Conservation (phyloP, 2,888 invertebrate species). For the Anthoptus insignis region DNA sequence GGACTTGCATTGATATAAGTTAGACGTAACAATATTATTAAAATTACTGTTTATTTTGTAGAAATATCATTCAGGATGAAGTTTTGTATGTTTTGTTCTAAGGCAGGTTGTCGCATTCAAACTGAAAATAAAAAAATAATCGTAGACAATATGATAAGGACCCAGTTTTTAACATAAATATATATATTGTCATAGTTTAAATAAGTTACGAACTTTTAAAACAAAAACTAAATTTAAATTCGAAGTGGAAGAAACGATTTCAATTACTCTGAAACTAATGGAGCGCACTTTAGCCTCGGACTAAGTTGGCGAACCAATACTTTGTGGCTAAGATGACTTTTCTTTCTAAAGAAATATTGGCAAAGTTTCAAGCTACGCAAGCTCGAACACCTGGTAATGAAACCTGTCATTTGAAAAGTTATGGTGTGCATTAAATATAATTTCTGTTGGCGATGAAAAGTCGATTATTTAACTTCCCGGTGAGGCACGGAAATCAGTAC, state of each 20-base stretch:
- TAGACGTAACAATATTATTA: no score
- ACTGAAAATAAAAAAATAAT: no score
- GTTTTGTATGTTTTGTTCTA: no score
- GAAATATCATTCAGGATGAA: no score
- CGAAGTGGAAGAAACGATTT: slow-evolving; percentile 22
- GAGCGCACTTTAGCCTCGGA: slow-evolving; percentile 4
- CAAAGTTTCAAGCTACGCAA: slow-evolving; percentile 27
- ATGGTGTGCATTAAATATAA: background rate
- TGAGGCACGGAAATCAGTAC: background rate
- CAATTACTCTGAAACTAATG: slow-evolving; percentile 27
- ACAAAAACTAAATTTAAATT: slow-evolving; percentile 22
- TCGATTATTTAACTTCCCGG: background rate
- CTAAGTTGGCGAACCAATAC: slow-evolving; percentile 21
- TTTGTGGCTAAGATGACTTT: slow-evolving; percentile 33
- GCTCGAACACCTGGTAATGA: slow-evolving; percentile 24
- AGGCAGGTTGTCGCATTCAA: no score
- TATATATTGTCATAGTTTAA: background rate
- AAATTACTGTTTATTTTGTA: no score
- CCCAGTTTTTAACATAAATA: no score
- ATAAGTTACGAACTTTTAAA: slow-evolving; percentile 1
- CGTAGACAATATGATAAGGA: no score
- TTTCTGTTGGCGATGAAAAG: background rate
- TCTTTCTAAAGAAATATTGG: slow-evolving; percentile 32
- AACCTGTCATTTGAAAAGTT: slow-evolving; percentile 14
- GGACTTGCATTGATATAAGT: no score